Conservation (phyloP, 2,113 vertebrate species). For the Micromys minutus region DNA sequence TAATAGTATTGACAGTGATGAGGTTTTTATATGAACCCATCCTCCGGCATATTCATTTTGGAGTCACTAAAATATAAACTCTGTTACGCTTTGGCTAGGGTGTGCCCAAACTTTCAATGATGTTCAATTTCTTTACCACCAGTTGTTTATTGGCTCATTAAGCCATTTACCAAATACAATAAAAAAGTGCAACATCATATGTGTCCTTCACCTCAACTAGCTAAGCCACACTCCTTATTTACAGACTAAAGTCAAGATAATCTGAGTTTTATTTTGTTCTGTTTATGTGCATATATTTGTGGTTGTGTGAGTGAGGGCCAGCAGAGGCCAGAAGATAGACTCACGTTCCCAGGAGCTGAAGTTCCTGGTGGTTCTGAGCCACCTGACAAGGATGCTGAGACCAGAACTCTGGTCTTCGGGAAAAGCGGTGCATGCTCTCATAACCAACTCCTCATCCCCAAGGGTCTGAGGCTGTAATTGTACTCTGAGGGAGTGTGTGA, state of each 20-base stretch:
- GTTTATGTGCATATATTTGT: neutral
- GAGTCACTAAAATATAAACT: neutral
- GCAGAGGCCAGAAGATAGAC: too few species aligned
- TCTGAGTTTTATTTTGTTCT: neutral
- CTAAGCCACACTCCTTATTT: neutral
- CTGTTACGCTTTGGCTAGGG: neutral
- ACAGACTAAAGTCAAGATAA: neutral
- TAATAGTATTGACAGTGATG: neutral
- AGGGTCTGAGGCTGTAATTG: neutral
- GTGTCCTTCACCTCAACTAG: neutral
- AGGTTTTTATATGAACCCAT: neutral
- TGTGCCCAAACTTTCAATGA: neutral
- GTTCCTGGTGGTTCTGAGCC: neutral
- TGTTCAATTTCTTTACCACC: neutral
- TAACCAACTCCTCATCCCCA: neutral
- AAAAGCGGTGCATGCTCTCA: neutral
- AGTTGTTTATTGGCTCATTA: neutral
- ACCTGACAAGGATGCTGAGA: neutral
- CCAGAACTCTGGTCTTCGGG: too few species aligned
- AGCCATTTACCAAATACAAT: neutral
- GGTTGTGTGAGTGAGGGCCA: neutral
- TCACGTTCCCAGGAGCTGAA: neutral
- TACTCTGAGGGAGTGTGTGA: accelerated
- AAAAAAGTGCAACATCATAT: neutral
- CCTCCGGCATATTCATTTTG: neutral